Evolutionary conservation across 1,140 invertebrate species (phyloP).

Genomic region (Wasmannia auropunctata): DNA sequence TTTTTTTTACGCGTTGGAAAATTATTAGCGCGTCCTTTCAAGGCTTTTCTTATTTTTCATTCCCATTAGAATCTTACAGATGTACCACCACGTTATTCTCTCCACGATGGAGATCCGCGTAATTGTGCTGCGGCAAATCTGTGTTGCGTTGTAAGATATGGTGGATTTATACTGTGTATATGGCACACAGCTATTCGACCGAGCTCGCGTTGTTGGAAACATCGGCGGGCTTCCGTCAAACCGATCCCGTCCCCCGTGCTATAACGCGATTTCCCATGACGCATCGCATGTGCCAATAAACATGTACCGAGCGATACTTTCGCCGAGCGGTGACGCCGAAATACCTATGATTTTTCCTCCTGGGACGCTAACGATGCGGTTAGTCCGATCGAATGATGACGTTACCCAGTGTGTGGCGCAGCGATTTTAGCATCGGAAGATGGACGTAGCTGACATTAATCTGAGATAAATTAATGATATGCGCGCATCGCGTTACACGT

Average conservation of each 20-base stretch:
- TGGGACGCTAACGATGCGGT: constrained; percentile 56
- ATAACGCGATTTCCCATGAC: constrained; percentile 73
- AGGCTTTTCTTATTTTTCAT: background rate
- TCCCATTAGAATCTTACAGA: background rate
- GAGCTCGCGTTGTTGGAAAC: constrained; percentile 68
- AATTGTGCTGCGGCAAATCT: background rate
- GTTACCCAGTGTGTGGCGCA: background rate
- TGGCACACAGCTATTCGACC: constrained; percentile 28
- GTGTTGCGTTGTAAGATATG: background rate
- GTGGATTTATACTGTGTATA: constrained; percentile 20
- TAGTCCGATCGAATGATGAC: constrained; percentile 32
- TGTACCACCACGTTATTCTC: background rate
- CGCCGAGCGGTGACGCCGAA: constrained; percentile 49
- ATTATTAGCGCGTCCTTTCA: background rate
- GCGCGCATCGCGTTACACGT: background rate
- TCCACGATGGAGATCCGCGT: too few relatives aligned
- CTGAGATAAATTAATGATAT: constrained; percentile 51
- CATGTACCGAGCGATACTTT: constrained; percentile 71
- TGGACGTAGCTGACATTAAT: constrained; percentile 46
- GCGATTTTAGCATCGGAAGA: constrained; percentile 35
- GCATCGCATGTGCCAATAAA: constrained; percentile 72
- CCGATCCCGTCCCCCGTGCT: constrained; percentile 68
- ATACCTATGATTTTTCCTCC: constrained; percentile 56
- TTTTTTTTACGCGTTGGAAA: background rate
- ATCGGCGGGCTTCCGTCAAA: constrained; percentile 67